Evolutionary conservation across 2,113 vertebrate species (phyloP).

Genomic region (Lycaon pictus): DNA sequence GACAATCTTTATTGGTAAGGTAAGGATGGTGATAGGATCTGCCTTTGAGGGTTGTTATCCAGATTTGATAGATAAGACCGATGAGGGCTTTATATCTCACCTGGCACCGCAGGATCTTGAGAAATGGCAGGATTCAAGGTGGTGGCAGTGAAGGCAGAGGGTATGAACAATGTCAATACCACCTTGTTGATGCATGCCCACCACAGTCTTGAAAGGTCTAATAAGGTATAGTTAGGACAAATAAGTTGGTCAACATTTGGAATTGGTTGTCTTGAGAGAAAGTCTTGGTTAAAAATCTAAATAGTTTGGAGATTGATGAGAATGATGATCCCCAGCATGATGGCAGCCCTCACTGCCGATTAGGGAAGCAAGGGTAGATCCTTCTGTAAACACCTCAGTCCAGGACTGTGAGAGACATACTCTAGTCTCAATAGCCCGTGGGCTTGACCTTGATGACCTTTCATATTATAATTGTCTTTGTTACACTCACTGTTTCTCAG

Average conservation of each 20-base stretch:
- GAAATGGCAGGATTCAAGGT: neutral
- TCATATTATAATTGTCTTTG: neutral
- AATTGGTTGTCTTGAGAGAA: neutral
- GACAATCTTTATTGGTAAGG: neutral
- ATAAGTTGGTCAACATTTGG: neutral
- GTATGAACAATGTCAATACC: rapidly evolving
- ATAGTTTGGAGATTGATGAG: neutral
- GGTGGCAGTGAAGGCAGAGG: neutral
- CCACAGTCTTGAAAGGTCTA: no score
- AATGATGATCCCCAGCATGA: rapidly evolving
- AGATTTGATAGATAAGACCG: neutral
- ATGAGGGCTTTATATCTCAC: neutral
- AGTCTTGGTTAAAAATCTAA: neutral
- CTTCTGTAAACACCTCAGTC: neutral
- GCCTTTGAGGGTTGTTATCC: neutral
- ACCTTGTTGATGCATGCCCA: neutral
- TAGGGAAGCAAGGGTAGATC: neutral
- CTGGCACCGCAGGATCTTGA: neutral
- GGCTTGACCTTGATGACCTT: neutral
- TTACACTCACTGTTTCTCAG: neutral
- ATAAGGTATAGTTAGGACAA: neutral
- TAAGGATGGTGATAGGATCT: neutral
- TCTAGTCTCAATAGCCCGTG: rapidly evolving
- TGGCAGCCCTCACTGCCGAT: neutral
- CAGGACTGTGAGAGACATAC: neutral